These are phyloP conservation scores for Cosmorhoe ocellata DNA, from an alignment of 2,888 invertebrate species.

Conservation along the genomic window DNA sequence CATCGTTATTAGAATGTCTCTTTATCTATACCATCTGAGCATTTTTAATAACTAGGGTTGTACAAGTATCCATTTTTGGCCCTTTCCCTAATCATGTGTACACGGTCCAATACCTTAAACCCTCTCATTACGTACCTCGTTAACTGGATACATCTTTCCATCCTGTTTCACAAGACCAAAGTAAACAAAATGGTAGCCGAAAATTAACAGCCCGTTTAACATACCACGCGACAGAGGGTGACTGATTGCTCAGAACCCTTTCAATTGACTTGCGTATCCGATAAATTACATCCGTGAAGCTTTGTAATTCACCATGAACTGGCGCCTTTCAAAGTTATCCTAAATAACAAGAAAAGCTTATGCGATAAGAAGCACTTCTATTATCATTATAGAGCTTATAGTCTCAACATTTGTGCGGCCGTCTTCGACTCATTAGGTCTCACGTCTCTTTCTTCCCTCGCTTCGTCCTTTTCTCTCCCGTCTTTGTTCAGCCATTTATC, in stretches of 20 bases:
- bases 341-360: conserved; percentile 30
- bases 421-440: conserved; percentile 71
- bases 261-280: conserved; percentile 48
- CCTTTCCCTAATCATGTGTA: background rate
- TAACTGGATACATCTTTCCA: conserved; percentile 28
- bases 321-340: conserved; percentile 41
- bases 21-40: too few relatives aligned
- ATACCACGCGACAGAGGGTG: conserved; percentile 62
- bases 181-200: conserved; percentile 47
- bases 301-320: conserved; percentile 60
- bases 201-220: conserved; percentile 61
- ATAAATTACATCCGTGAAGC: conserved; percentile 56
- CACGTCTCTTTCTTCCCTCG: conserved; percentile 63
- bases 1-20: too few relatives aligned
- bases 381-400: conserved; percentile 70
- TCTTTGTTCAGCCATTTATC: conserved; percentile 80
- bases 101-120: background rate
- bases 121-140: conserved; percentile 8
- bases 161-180: conserved; percentile 44
- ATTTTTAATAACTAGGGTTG: background rate
- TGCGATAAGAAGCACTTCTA: conserved; percentile 68
- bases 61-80: background rate
- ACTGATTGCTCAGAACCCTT: conserved; percentile 53
- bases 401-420: conserved; percentile 55
- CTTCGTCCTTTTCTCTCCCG: conserved; percentile 64